Evolutionary conservation across 2,113 vertebrate genomes (phyloP).

Genomic region (Sceloporus undulatus): DNA sequence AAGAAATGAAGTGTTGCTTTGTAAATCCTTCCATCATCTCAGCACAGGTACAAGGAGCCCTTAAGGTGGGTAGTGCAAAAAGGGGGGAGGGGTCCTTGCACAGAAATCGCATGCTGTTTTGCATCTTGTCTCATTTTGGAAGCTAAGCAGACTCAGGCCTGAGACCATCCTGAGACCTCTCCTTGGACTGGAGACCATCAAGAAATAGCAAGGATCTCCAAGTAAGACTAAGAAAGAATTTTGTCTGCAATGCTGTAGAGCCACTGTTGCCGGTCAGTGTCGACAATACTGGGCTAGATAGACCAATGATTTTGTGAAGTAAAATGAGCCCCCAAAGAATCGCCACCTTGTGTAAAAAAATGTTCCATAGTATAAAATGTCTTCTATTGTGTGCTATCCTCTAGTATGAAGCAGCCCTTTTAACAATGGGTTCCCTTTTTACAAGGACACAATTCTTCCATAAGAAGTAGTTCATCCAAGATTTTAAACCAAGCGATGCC

Average conservation of each 20-base stretch:
- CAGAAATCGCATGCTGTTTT: neutral
- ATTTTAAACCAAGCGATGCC: neutral
- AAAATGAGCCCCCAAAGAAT: neutral
- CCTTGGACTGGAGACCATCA: no score
- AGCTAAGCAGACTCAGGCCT: no score
- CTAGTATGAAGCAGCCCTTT: neutral
- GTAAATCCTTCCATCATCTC: constrained; percentile 12
- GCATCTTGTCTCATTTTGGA: neutral
- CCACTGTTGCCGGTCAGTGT: no score
- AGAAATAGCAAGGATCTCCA: no score
- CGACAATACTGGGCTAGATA: no score
- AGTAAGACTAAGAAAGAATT: no score
- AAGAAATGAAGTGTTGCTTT: constrained; percentile 29
- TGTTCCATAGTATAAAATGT: neutral
- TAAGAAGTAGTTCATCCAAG: neutral
- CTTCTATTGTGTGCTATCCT: neutral
- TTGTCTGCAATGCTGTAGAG: no score
- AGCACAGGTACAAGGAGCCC: neutral
- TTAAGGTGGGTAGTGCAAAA: neutral
- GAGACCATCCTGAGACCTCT: no score
- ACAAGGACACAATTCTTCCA: neutral
- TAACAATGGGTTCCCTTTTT: neutral
- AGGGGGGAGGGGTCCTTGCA: neutral
- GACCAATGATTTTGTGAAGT: neutral
- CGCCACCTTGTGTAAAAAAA: neutral